Evolutionary conservation across 2,113 vertebrate genomes (phyloP).

Genomic region (Thalassarche chlororhynchos): DNA sequence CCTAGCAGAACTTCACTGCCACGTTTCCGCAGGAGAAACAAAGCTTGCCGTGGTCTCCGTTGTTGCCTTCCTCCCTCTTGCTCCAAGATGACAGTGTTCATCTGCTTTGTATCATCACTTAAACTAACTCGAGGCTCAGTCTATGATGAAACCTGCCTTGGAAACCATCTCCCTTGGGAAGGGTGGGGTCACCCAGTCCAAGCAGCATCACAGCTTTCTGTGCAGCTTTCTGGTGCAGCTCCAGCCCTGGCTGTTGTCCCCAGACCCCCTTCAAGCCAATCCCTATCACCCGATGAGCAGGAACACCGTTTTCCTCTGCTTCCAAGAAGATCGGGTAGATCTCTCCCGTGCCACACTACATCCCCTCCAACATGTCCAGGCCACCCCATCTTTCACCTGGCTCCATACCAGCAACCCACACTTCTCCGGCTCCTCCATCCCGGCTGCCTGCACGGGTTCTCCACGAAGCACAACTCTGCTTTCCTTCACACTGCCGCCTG

Average conservation of each 20-base stretch:
- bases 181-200: conserved; percentile 1
- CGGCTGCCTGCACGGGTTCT: neutral
- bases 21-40: neutral
- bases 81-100: neutral
- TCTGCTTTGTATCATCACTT: conserved; percentile 15
- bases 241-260: neutral
- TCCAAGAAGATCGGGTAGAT: neutral
- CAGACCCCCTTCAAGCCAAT: neutral
- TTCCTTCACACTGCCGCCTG: neutral
- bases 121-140: neutral
- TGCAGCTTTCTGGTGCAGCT: neutral
- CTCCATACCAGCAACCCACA: neutral
- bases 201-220: neutral
- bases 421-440: neutral
- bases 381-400: neutral
- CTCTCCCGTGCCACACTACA: neutral
- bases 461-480: rapidly evolving
- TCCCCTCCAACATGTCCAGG: neutral
- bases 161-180: conserved; percentile 16
- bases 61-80: neutral
- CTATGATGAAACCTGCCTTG: conserved; percentile 38
- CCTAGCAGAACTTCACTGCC: neutral
- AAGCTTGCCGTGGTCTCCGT: neutral
- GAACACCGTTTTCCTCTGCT: neutral
- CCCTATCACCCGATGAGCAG: rapidly evolving